Base-by-base conservation (phyloP, 2,113 vertebrate genomes). In the Sinocyclocheilus rhinocerous region DNA sequence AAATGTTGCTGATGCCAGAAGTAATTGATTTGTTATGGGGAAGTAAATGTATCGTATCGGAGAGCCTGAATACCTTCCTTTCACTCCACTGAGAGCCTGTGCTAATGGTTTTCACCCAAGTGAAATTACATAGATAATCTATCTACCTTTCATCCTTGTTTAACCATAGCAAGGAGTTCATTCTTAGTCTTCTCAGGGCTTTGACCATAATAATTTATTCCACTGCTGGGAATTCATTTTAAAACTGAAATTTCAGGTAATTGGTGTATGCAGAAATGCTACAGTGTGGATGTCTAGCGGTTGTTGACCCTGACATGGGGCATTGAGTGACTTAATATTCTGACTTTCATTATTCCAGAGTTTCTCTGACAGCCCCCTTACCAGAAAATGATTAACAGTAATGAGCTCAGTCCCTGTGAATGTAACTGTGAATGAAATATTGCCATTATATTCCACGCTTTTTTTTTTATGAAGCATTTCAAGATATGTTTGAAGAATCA, bases 71-170 rank as follows among this genome's bases (percentile, higher is more conserved):
- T 22, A 22, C 18, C 16, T 78, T 29, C 76, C 50, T 57, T 78
- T 57, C 29, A 36, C 50, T 78, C 26, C 8, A 22, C 75, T 4
- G 24, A 33, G 4, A 22, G 7, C 16, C 4, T 12, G 8, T 20
- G 52, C 57, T 63, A n/a, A 36, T 81, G 36, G 22, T 45, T 59
- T 45, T 42, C 57, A 63, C 24, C 50, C 78, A 81, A 63, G 33
- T 42, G 4, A 81, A 69, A 81, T 50, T 50, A 81, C 61, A 81
- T 33, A 26, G 33, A 67, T 67, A 50, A 69, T 26, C 42, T 29
- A 81, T 65, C 59, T 18, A 81, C 22, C 33, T 61, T 61, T 80
- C 55, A 61, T 42, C 77, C 77, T 63, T 80, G 57, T 80, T 80
- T 16, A 76, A 50, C 73, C 73, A 50, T 26, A 76, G 7, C 42